Base-by-base conservation (phyloP, 35 echinoderm and acorn worm species). In the Diadema setosum region DNA sequence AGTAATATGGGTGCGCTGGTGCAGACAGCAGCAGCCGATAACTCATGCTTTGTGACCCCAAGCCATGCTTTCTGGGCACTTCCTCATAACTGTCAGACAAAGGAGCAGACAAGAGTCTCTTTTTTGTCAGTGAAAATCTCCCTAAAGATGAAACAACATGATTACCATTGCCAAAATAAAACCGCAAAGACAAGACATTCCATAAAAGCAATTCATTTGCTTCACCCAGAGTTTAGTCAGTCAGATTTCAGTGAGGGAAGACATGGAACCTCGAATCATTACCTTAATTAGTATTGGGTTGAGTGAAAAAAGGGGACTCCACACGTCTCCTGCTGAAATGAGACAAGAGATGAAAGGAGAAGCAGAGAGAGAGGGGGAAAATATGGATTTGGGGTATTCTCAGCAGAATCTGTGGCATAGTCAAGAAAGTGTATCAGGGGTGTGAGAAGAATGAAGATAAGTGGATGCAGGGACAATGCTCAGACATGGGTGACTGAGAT, bases 271-370 rank as follows among this genome's bases (percentile, higher is more conserved):
- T 41, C 34, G 37, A 78, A 78, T 78, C 73, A 78, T 78, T 78
- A 78, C n/a, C 73, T 78, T 78, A 78, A 78, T 78, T 78, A 78
- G 73, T 21, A 78, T n/a, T n/a, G n/a, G n/a, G n/a, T n/a, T n/a
- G n/a, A 67, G 63, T 67, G 63, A 33, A 67, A 67, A 34, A 27
- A 26, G 29, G 27, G 63, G 63, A 34, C 26, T 67, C 36, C 37
- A 33, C 63, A 33, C 63, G 30, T 34, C 27, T 63, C 32, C 58
- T n/a, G n/a, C n/a, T n/a, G 50, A 57, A 21, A 57, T 12, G 50
- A 12, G 12, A 57, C 21, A 14, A 57, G 12, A 14, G 21, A 14
- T 57, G 12, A 20, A 45, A 45, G 75, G 37, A 80, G 12, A 46
- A 80, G 75, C 33, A 21, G 29, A 81, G 44, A 41, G 75, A 41